Conservation (phyloP, 2,888 invertebrate genomes). For the Syritta pipiens region DNA sequence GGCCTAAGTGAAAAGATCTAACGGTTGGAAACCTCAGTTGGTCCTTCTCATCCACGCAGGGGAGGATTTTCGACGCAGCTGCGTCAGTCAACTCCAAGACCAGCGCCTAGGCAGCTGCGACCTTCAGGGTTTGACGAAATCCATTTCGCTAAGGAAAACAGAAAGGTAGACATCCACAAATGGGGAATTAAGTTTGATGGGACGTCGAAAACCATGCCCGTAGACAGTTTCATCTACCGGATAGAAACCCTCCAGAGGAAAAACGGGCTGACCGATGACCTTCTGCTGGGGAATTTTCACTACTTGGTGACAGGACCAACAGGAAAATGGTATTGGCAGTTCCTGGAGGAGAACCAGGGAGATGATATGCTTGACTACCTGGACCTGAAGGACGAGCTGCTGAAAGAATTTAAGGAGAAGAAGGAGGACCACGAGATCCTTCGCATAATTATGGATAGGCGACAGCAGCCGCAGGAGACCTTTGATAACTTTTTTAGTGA, state of each 20-base stretch:
- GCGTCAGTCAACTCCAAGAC: no score
- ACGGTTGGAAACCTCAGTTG: no score
- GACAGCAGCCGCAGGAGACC: background rate
- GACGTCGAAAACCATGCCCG: background rate
- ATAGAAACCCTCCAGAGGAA: background rate
- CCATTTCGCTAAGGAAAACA: no score
- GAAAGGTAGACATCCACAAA: no score
- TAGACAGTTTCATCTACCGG: background rate
- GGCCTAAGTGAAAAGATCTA: no score
- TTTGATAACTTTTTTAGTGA: background rate
- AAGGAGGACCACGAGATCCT: no score
- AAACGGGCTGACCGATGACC: background rate
- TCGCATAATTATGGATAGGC: background rate
- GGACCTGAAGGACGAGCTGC: no score
- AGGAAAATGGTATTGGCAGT: conserved; percentile 8
- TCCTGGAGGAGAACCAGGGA: background rate
- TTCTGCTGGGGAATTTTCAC: background rate
- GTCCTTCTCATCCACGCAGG: no score
- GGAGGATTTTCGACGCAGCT: no score
- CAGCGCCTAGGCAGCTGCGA: no score
- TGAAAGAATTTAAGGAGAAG: no score
- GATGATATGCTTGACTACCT: background rate
- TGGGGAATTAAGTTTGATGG: conserved; percentile 17
- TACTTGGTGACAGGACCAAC: background rate
- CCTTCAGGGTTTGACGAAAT: no score